These are phyloP conservation scores for Heliconius melpomene DNA, from an alignment of 1,140 invertebrate species.

Conservation along the genomic window DNA sequence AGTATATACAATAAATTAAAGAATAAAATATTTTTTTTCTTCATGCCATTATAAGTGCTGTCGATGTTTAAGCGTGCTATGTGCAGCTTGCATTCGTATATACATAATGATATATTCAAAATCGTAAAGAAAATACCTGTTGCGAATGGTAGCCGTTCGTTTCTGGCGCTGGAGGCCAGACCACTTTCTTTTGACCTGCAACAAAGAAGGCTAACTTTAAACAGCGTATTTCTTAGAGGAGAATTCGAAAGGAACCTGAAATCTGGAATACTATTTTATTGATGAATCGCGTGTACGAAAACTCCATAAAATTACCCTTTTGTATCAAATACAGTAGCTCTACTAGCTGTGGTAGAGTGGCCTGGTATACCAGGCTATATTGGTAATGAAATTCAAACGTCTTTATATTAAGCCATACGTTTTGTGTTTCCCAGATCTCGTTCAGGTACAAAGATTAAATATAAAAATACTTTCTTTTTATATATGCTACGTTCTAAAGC, in stretches of 20 bases:
- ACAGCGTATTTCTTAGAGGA: neutral
- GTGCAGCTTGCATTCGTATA: slow-evolving; percentile 46
- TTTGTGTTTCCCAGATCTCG: neutral
- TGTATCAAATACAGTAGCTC: neutral
- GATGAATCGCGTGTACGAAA: neutral
- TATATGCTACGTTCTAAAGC: too few relatives aligned
- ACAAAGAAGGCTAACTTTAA: slow-evolving; percentile 45
- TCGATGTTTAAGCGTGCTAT: slow-evolving; percentile 47
- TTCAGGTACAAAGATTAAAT: too few relatives aligned
- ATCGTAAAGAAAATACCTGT: slow-evolving; percentile 53
- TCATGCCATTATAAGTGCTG: slow-evolving; percentile 41
- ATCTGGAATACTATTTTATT: neutral
- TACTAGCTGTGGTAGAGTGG: neutral
- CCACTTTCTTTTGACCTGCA: slow-evolving; percentile 89
- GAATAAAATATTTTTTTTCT: neutral
- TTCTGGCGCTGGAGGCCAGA: slow-evolving; percentile 90
- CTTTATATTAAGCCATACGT: too few relatives aligned
- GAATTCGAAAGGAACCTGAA: neutral
- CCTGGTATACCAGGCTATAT: too few relatives aligned
- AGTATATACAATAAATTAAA: neutral
- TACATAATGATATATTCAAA: slow-evolving; percentile 28
- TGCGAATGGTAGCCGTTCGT: slow-evolving; percentile 82
- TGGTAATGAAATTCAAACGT: too few relatives aligned
- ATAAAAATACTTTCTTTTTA: too few relatives aligned
- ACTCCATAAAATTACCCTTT: neutral